Evolutionary conservation across 2,797 vertebrate genomes (phyloP).

Genomic region (Mus minutoides): DNA sequence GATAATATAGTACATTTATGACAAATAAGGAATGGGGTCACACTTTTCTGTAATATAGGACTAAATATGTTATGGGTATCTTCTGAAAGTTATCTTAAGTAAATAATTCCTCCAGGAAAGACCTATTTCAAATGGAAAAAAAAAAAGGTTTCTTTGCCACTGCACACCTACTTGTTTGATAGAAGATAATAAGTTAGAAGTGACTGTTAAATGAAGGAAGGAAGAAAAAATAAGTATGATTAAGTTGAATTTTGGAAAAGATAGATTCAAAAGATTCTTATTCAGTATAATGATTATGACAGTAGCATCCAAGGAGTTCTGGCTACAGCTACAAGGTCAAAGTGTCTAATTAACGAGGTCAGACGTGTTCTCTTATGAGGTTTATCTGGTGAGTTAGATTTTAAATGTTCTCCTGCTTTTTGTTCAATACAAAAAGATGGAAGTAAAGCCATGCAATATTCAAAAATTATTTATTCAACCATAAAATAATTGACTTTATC

Average conservation of each 20-base stretch:
- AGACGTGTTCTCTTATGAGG: background rate
- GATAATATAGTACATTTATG: background rate
- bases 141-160: background rate
- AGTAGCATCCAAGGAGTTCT: background rate
- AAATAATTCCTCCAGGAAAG: background rate
- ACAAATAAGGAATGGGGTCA: background rate
- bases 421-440: background rate
- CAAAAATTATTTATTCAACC: background rate
- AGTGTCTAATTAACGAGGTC: background rate
- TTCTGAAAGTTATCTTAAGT: background rate
- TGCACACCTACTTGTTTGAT: background rate
- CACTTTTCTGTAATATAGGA: background rate
- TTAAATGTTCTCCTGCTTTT: background rate
- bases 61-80: background rate
- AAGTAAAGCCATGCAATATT: background rate
- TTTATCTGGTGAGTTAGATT: background rate
- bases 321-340: background rate
- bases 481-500: background rate
- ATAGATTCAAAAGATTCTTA: background rate
- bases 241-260: background rate
- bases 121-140: background rate
- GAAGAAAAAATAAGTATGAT: background rate
- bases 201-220: background rate
- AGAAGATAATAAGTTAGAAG: background rate
- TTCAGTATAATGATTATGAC: background rate